Conservation (phyloP, 2,797 vertebrate genomes). For the Myripristis murdjan region DNA sequence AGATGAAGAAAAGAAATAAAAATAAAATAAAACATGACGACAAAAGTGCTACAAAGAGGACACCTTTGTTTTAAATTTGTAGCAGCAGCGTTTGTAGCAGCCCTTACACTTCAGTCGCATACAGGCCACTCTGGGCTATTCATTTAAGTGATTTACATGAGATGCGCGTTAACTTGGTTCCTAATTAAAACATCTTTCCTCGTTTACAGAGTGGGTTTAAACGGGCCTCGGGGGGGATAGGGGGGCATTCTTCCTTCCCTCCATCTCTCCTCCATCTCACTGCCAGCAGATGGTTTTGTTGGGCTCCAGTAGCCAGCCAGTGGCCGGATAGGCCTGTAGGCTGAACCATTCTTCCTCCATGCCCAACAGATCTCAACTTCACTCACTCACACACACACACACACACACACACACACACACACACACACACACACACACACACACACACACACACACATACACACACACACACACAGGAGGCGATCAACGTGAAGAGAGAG, state of each 20-base stretch:
- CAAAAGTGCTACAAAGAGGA: neutral
- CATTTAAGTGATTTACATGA: conserved; percentile 95
- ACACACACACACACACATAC: neutral
- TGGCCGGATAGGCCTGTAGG: conserved; percentile 45
- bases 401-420: conserved; percentile 5
- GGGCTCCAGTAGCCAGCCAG: conserved; percentile 84
- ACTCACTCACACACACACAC: neutral
- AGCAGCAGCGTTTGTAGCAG: conserved; percentile 10
- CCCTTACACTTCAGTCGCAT: conserved; percentile 76
- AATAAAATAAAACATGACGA: conserved; percentile 26
- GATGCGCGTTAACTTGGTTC: conserved; percentile 94
- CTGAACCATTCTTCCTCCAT: conserved; percentile 62
- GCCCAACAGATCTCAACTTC: conserved; percentile 61
- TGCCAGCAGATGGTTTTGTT: conserved; percentile 78
- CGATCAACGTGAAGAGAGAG: conserved; percentile 89
- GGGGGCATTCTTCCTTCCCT: conserved; percentile 87
- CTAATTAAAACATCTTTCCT: conserved; percentile 99
- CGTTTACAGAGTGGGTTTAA: conserved; percentile 94
- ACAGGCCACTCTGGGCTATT: conserved; percentile 47
- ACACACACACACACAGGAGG: conserved; percentile 74
- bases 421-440: conserved; percentile 1
- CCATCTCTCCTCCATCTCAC: conserved; percentile 57
- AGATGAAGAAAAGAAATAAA: too few relatives aligned
- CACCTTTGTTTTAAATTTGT: conserved; percentile 41
- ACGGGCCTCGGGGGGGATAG: conserved; percentile 89